Percentiles rank a stretch among this genome's conserved stretches.
Conservation (phyloP, 2,113 vertebrate species). For the Aegotheles bennettii region DNA sequence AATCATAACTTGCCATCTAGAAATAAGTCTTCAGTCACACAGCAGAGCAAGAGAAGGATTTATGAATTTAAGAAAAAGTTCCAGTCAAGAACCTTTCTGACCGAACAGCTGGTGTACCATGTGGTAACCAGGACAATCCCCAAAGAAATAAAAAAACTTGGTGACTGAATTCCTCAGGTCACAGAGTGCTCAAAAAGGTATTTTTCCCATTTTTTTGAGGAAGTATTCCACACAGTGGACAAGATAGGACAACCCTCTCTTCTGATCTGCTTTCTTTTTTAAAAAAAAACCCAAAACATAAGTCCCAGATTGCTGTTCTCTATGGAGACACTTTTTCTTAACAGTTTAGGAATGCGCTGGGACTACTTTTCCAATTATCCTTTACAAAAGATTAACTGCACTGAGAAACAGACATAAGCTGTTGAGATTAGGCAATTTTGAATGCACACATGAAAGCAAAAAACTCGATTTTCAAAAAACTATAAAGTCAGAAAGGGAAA, state of each 20-base stretch:
- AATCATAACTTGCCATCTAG: not conserved
- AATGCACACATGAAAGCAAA: not conserved
- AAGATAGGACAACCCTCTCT: not conserved
- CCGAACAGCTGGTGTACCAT: not conserved
- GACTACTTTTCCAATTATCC: not conserved
- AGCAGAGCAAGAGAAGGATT: not conserved
- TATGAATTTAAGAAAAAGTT: not conserved
- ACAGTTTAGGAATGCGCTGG: not conserved
- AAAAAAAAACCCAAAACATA: not conserved
- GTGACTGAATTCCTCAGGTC: not conserved
- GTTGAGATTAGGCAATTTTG: not conserved
- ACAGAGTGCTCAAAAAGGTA: not conserved
- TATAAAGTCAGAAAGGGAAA: not conserved
- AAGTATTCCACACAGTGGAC: not conserved
- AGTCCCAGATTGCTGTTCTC: not conserved
- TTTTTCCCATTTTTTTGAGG: not conserved
- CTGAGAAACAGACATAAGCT: not conserved
- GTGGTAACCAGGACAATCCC: not conserved
- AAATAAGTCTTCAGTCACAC: not conserved
- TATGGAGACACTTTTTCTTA: not conserved
- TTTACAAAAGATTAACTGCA: not conserved
- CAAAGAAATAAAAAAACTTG: not conserved
- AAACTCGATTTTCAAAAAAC: fast-evolving
- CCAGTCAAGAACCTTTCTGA: not conserved
- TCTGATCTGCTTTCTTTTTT: not conserved